Evolutionary conservation across 2,888 invertebrate species (phyloP).

Genomic region (Nowickia ferox): DNA sequence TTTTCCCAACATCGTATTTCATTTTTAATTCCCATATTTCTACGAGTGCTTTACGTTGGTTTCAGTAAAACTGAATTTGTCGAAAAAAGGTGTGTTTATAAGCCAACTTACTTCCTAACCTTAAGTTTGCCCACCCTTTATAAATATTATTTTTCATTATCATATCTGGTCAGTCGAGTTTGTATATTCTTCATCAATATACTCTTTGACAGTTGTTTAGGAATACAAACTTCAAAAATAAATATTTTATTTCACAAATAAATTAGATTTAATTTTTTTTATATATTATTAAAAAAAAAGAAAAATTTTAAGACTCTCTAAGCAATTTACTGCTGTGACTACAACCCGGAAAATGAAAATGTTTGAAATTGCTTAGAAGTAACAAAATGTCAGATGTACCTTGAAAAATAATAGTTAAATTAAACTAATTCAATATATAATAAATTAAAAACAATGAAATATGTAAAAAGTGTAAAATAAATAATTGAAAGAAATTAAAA

Average conservation of each 20-base stretch:
- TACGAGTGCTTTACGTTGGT: no score
- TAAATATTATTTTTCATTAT: no score
- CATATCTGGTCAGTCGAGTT: no score
- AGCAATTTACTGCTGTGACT: slow-evolving; percentile 12
- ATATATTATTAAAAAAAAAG: not conserved
- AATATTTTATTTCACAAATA: not conserved
- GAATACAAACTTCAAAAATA: not conserved
- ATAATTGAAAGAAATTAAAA: not conserved
- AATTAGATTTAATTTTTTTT: not conserved
- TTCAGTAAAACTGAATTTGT: no score
- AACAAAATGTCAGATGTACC: slow-evolving; percentile 67
- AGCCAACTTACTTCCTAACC: no score
- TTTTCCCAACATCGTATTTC: no score
- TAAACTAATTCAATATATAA: slow-evolving; percentile 1
- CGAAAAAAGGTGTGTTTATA: no score
- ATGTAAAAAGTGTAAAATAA: slow-evolving; percentile 7
- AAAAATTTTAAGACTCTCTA: slow-evolving; percentile 19
- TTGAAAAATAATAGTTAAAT: slow-evolving; percentile 49
- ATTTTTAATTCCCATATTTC: no score
- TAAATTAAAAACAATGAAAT: not conserved
- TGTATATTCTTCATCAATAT: no score
- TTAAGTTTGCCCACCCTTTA: no score
- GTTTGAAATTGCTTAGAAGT: slow-evolving; percentile 22
- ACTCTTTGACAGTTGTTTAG: not conserved
- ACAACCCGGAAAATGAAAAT: not conserved